A percentile compares a stretch with the other conserved stretches of the same genome.
These are phyloP conservation scores for Tolmerus cingulatus DNA, from an alignment of 2,888 invertebrate genomes.

Conservation along the genomic window DNA sequence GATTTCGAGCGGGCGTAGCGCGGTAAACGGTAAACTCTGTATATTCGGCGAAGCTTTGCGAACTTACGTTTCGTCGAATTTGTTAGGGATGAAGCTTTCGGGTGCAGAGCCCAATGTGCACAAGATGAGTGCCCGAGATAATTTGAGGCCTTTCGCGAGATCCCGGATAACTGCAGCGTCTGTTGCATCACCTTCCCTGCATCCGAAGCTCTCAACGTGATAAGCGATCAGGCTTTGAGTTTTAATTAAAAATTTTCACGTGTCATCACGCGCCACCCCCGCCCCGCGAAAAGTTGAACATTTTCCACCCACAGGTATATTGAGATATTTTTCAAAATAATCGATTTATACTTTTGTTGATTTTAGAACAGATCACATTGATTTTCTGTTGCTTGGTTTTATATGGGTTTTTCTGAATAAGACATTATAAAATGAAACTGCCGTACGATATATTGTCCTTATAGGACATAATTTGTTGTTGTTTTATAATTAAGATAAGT, in stretches of 20 bases:
- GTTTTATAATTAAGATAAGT: too few species aligned
- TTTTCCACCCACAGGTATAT: too few species aligned
- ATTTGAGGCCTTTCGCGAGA: neutral
- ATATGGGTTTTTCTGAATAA: neutral
- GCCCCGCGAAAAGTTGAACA: too few species aligned
- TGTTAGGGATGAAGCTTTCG: neutral
- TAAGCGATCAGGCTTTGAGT: slow-evolving; percentile 23
- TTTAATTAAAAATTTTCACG: slow-evolving; percentile 19
- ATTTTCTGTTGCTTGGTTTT: neutral
- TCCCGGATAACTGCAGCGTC: neutral
- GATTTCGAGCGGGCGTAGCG: neutral
- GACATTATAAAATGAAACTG: neutral
- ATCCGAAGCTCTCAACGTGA: neutral
- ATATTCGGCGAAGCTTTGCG: slow-evolving; percentile 9
- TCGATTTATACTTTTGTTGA: too few species aligned
- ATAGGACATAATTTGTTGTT: too few species aligned
- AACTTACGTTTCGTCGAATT: slow-evolving; percentile 13
- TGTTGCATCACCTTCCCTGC: neutral
- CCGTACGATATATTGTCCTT: too few species aligned
- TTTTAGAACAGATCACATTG: neutral
- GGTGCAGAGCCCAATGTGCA: neutral
- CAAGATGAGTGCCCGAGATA: slow-evolving; percentile 17
- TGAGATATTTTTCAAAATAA: too few species aligned
- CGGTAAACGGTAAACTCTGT: neutral
- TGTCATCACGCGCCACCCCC: neutral